Conservation (phyloP, 1,140 invertebrate genomes). For the Anadara kagoshimensis region DNA sequence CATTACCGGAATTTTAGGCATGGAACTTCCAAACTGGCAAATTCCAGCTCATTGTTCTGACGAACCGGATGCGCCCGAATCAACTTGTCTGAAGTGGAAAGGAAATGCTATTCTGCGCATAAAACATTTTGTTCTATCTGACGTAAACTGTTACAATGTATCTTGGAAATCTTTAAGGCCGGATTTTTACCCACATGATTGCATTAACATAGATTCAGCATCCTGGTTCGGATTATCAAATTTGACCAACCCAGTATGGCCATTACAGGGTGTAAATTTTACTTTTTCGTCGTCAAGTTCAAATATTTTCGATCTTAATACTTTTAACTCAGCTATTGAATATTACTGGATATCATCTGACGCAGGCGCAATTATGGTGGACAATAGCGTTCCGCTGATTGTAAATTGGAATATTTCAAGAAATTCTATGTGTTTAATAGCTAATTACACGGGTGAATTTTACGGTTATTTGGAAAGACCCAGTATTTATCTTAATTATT, state of each 20-base stretch:
- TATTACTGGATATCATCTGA: constrained; percentile 71
- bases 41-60: constrained; percentile 59
- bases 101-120: constrained; percentile 55
- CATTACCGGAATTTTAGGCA: constrained; percentile 48
- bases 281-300: constrained; percentile 44
- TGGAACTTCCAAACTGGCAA: constrained; percentile 59
- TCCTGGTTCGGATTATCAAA: constrained; percentile 65
- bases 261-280: constrained; percentile 48
- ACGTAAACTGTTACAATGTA: constrained; percentile 62
- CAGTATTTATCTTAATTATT: constrained; percentile 53
- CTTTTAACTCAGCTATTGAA: constrained; percentile 57
- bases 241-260: constrained; percentile 41
- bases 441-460: constrained; percentile 51
- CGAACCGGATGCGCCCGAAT: constrained; percentile 45
- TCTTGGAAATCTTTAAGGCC: constrained; percentile 54
- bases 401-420: constrained; percentile 56
- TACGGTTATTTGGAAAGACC: constrained; percentile 26
- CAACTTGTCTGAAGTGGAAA: constrained; percentile 61
- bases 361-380: constrained; percentile 64
- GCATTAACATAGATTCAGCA: constrained; percentile 57
- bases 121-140: constrained; percentile 40
- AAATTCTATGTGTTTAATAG: constrained; percentile 51
- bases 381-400: constrained; percentile 59
- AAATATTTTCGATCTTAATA: constrained; percentile 45
- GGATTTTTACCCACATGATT: constrained; percentile 57